Evolutionary conservation across 2,888 invertebrate genomes (phyloP).

Genomic region (Drosophila tripunctata): DNA sequence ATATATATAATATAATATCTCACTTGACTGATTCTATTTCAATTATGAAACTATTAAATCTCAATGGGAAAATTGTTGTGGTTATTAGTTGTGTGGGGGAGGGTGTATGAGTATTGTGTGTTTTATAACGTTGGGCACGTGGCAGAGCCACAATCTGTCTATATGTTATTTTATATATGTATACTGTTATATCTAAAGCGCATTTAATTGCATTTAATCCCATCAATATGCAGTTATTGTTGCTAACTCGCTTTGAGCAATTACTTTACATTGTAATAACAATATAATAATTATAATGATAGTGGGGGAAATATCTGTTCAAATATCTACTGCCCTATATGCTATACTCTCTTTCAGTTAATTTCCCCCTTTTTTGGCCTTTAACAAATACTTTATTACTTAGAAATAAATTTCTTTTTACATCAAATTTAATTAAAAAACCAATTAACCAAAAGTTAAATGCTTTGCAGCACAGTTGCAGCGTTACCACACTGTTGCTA

Average conservation of each 20-base stretch:
- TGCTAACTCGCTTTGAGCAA: conserved; percentile 4
- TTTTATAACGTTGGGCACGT: conserved; percentile 20
- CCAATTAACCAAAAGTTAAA: background rate
- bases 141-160: conserved; percentile 9
- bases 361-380: too few relatives aligned
- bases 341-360: too few relatives aligned
- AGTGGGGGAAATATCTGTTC: background rate
- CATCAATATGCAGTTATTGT: conserved; percentile 16
- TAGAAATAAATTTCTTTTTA: too few relatives aligned
- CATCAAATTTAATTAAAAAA: too few relatives aligned
- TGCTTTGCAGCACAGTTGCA: background rate
- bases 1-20: too few relatives aligned
- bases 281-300: conserved; percentile 21
- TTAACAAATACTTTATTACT: too few relatives aligned
- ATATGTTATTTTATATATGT: background rate
- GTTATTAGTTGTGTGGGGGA: conserved; percentile 4
- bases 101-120: too few relatives aligned
- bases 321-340: too few relatives aligned
- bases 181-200: conserved; percentile 1
- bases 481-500: background rate
- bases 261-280: conserved; percentile 1
- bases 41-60: background rate
- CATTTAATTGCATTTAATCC: conserved; percentile 26
- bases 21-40: conserved; percentile 13
- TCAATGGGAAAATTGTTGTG: conserved; percentile 1